Evolutionary conservation across 2,888 invertebrate species (phyloP).

Genomic region (Ligdia adustata): DNA sequence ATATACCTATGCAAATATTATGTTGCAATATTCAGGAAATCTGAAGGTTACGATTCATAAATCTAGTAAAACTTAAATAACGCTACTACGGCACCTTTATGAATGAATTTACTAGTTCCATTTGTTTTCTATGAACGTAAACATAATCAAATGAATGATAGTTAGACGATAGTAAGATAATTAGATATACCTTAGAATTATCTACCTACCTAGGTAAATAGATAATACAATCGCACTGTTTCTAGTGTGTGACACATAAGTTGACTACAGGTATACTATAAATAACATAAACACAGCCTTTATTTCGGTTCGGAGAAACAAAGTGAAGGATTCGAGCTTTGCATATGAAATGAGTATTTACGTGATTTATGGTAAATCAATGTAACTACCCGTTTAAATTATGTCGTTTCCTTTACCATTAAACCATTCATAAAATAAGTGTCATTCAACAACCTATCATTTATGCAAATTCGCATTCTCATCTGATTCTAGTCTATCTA

Average conservation of each 20-base stretch:
- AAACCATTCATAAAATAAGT: conserved; percentile 8
- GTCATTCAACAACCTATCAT: neutral
- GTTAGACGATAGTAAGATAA: too few relatives aligned
- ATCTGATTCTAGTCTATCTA: too few relatives aligned
- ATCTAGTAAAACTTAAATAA: conserved; percentile 41
- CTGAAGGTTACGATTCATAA: conserved; percentile 44
- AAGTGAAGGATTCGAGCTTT: conserved; percentile 49
- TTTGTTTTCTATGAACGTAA: too few relatives aligned
- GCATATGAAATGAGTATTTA: conserved; percentile 58
- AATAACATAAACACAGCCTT: conserved; percentile 37
- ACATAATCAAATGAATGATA: too few relatives aligned
- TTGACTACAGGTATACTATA: neutral
- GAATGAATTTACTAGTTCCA: too few relatives aligned
- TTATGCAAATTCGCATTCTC: too few relatives aligned
- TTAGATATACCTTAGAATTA: too few relatives aligned
- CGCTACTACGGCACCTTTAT: conserved; percentile 37
- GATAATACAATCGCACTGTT: conserved; percentile 1
- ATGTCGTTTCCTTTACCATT: conserved; percentile 1
- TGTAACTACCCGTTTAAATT: conserved; percentile 11
- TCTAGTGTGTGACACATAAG: conserved; percentile 9
- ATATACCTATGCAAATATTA: conserved; percentile 38
- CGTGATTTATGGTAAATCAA: conserved; percentile 33
- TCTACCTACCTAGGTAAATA: too few relatives aligned
- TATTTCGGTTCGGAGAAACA: conserved; percentile 68
- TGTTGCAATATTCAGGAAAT: conserved; percentile 42